Evolutionary conservation across 2,113 vertebrate species (phyloP).

Genomic region (Xiphophorus hellerii): DNA sequence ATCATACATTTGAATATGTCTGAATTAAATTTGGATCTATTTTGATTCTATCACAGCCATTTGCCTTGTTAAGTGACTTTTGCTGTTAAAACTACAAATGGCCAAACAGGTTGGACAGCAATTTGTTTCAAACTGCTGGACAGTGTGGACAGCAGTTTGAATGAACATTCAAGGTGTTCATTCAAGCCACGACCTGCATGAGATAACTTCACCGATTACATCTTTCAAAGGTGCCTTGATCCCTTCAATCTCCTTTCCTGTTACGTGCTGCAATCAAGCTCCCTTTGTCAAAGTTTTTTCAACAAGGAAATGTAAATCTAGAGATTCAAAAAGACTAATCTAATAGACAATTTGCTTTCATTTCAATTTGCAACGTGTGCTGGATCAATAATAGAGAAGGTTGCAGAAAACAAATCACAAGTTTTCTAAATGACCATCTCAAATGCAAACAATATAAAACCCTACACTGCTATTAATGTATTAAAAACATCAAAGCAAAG

Average conservation of each 20-base stretch:
- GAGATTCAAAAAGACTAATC: not conserved
- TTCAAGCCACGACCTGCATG: not conserved
- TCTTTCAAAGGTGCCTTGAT: conserved; percentile 14
- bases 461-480: not conserved
- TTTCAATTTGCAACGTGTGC: not conserved
- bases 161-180: not conserved
- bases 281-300: conserved; percentile 2
- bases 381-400: not conserved
- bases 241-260: conserved; percentile 10
- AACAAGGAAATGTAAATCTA: conserved; percentile 6
- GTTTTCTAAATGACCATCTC: not conserved
- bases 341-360: not conserved
- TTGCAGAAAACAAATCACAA: not conserved
- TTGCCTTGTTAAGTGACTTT: too few species aligned
- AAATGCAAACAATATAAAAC: not conserved
- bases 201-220: conserved; percentile 30
- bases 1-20: too few species aligned
- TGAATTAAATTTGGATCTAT: too few species aligned
- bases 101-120: conserved; percentile 21
- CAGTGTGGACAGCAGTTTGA: not conserved
- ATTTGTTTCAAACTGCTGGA: conserved; percentile 9
- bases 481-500: too few species aligned
- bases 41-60: too few species aligned
- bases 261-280: not conserved
- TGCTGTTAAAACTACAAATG: too few species aligned